Conservation (phyloP, 2,888 invertebrate genomes). For the Pachymerium ferrugineum region DNA sequence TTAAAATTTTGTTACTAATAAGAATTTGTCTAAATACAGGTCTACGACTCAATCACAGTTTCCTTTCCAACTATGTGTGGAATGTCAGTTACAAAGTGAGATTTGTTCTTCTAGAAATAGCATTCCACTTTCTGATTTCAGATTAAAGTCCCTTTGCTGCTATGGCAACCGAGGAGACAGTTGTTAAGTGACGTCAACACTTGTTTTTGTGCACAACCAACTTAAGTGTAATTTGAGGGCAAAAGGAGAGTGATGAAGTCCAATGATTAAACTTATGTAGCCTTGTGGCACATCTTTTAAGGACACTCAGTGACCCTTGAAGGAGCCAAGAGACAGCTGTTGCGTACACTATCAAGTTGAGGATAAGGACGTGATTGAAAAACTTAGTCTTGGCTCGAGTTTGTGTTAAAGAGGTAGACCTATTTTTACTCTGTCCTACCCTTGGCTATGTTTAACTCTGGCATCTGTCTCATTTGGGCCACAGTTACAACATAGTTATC, state of each 20-base stretch:
- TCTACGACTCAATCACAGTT: background rate
- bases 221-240: background rate
- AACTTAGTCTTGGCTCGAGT: no score
- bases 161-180: background rate
- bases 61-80: background rate
- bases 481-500: background rate
- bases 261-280: background rate
- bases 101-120: background rate
- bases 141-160: background rate
- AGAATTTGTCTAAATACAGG: background rate
- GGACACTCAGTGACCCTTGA: background rate
- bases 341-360: background rate
- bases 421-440: background rate
- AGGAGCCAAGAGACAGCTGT: background rate
- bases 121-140: background rate
- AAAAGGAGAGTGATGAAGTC: background rate
- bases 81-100: background rate
- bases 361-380: background rate
- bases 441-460: background rate
- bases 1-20: no score
- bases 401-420: background rate
- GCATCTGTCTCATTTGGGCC: background rate
- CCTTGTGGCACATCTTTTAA: background rate
- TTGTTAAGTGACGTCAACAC: background rate
- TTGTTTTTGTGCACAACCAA: background rate